Evolutionary conservation across 2,113 vertebrate species (phyloP).

Genomic region (Willisornis vidua): DNA sequence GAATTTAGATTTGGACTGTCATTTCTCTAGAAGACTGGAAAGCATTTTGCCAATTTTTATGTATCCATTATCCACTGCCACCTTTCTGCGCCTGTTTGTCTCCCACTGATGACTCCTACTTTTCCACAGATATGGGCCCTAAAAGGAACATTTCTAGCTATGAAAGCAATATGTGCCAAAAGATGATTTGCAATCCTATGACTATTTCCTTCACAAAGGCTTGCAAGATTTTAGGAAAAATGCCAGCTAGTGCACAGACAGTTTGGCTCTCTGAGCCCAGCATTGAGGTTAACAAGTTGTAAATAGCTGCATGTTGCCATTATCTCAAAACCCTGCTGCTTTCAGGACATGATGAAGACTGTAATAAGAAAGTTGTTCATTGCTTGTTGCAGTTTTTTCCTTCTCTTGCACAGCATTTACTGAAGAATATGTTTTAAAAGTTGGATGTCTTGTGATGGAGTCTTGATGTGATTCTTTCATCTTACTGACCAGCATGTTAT

Average conservation of each 20-base stretch:
- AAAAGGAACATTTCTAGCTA: neutral
- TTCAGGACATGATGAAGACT: slow-evolving; percentile 17
- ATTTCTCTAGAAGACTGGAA: neutral
- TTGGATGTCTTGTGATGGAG: neutral
- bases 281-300: slow-evolving; percentile 65
- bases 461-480: neutral
- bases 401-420: neutral
- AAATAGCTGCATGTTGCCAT: slow-evolving; percentile 59
- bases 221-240: slow-evolving; percentile 28
- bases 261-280: slow-evolving; percentile 33
- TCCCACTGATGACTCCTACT: neutral
- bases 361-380: slow-evolving; percentile 14
- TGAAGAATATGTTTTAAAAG: neutral
- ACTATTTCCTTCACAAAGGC: neutral
- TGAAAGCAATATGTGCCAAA: neutral
- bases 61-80: neutral
- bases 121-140: neutral
- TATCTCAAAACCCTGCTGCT: slow-evolving; percentile 49
- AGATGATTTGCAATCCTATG: neutral
- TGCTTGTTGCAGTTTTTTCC: neutral
- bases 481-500: neutral
- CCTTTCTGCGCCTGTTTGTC: neutral
- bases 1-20: neutral
- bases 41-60: neutral
- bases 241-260: slow-evolving; percentile 30